Base-by-base conservation (phyloP, 1,140 invertebrate species). In the Drosophila parabipectinata region DNA sequence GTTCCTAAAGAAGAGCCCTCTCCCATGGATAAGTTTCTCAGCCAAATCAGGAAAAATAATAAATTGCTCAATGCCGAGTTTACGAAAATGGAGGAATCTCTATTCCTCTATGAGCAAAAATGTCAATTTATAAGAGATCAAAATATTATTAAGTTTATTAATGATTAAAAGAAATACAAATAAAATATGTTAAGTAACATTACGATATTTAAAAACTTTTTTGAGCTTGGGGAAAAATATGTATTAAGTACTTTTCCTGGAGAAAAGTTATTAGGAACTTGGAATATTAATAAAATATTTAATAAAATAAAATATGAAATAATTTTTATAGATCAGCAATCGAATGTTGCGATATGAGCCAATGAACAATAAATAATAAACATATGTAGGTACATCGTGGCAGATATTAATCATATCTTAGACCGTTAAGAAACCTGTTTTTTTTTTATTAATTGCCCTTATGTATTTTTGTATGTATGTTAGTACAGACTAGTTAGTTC, bases 101-200 rank as follows among this genome's bases (percentile, higher is more conserved):
- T 90, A 7, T 28, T 82, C 5, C 63, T 77, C 30, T 90, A 79
- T 30, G 85, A 90, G n/a, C 85, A 90, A 24, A 72, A 61, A 8
- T 90, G 80, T 14, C 85, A 90, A 64, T 54, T 69, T n/a, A 61
- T 82, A 50, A 55, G 85, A 24, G 85, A 90, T 52, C 61, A 39
- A 45, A 84, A 90, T 54, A 48, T 79, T 9, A 66, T 81, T 30
- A 87, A 79, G 8, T 34, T 52, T 1, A 50, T 67, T 3, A 28
- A 52, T 24, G 15, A 48, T 47, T 58, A 34, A 41, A 41, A 9
- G 9, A 47, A 24, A 5, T 5, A 7, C 32, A 10, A 44, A 0
- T 4, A 18, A 30, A 54, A 1, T 15, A 21, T 21, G 3, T 5
- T 32, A 3, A 2, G 32, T 10, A 53, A 53, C 8, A 34, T 37